Evolutionary conservation across 2,113 vertebrate species (phyloP), one percentile per base, ranked within the genome.

Genomic region (Psittacara wagleri): DNA sequence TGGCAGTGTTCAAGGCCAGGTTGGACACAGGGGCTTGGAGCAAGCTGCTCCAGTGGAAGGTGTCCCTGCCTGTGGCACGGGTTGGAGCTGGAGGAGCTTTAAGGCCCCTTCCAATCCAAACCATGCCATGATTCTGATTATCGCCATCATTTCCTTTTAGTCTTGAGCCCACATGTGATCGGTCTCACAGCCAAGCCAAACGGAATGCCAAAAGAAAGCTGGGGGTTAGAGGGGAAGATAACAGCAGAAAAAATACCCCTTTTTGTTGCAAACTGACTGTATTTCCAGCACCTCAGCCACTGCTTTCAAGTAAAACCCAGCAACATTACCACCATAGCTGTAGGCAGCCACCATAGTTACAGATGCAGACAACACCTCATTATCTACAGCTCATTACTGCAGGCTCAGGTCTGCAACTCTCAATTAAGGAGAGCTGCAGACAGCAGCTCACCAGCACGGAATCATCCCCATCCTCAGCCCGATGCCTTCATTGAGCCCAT

Each of bases 291-390:
- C 19, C 67, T 62, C 70, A 48, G 43, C 68, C 57, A 69, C 33
- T 15, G 63, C 82, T 83, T 73, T 68, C 82, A 73, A 86, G 86
- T 17, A 52, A 77, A 90, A 66, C 33, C n/a, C 27, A 68, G 87
- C 66, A 79, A 22, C 39, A 89, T 22, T 37, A 88, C 59, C 66
- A 83, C 92, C 79, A 85, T 39, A 54, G 76, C 68, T 88, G 83
- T 8, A 63, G 54, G 67, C 89, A 92, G 93, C 87, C 59, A 67
- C 79, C 29, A 43, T 2, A 76, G 75, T 77, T 92, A 83, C 92
- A 96, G 94, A 94, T 90, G 95, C 94, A 94, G 82, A 93, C 94
- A 69, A 90, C 94, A 88, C 88, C 88, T 96, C 63, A 89, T 96
- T 95, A 94, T 51, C 85, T 27, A 59, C 57, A 88, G 94, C 90